Evolutionary conservation across 2,113 vertebrate species (phyloP).

Genomic region (Daphoenositta chrysoptera): DNA sequence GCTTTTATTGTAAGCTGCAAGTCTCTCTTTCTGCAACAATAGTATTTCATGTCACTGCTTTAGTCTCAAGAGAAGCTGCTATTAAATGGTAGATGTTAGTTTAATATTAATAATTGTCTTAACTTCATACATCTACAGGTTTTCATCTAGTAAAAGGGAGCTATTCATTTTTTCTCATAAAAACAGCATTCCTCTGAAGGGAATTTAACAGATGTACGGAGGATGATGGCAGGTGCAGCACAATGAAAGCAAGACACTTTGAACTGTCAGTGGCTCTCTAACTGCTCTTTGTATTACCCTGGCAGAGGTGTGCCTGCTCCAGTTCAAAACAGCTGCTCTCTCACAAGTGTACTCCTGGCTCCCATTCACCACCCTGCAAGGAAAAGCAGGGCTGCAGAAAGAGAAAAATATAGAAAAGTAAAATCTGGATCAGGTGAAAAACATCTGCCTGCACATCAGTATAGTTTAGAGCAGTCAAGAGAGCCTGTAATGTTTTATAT

Average conservation of each 20-base stretch:
- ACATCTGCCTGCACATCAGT: conserved; percentile 28
- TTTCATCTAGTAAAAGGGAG: conserved; percentile 49
- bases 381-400: conserved; percentile 13
- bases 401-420: not conserved
- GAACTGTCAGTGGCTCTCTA: conserved; percentile 67
- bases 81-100: conserved; percentile 60
- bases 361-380: conserved; percentile 30
- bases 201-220: conserved; percentile 66
- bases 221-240: conserved; percentile 65
- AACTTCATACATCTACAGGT: conserved; percentile 43
- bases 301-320: conserved; percentile 58
- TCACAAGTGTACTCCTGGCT: conserved; percentile 63
- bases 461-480: conserved; percentile 6
- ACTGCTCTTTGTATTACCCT: conserved; percentile 57
- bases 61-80: conserved; percentile 40
- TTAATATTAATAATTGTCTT: conserved; percentile 70
- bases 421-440: conserved; percentile 14
- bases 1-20: conserved; percentile 6
- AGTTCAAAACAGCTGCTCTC: conserved; percentile 68
- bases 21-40: conserved; percentile 26
- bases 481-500: conserved; percentile 13
- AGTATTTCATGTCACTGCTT: conserved; percentile 18
- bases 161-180: conserved; percentile 61
- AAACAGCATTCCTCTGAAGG: conserved; percentile 64
- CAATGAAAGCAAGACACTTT: conserved; percentile 70